A percentile compares a stretch with the other conserved stretches of the same genome.
These are phyloP conservation scores for Streptopelia turtur DNA, from an alignment of 2,797 vertebrate genomes.

Conservation along the genomic window DNA sequence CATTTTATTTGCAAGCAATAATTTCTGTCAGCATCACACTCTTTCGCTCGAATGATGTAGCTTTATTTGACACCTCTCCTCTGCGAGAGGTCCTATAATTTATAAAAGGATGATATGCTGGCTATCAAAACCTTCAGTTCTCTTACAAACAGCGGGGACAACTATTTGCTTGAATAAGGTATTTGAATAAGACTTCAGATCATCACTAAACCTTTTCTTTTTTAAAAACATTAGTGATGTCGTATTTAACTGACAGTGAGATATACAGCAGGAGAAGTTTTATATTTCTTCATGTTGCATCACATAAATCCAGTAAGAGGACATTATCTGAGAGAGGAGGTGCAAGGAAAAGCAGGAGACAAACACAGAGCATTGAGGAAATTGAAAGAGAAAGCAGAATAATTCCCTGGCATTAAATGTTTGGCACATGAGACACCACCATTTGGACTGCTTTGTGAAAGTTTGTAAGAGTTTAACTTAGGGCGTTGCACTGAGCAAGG, in stretches of 20 bases:
- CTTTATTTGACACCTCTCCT: background rate
- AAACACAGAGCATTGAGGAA: background rate
- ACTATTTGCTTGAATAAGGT: background rate
- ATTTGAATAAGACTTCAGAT: background rate
- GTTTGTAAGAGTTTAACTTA: background rate
- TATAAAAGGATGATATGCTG: background rate
- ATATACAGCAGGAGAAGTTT: background rate
- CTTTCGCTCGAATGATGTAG: background rate
- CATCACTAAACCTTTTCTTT: background rate
- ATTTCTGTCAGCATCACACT: background rate
- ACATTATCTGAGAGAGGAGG: background rate
- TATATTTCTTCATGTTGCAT: background rate
- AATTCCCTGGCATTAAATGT: constrained; percentile 11
- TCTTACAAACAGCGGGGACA: background rate
- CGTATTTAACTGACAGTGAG: background rate
- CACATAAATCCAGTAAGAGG: background rate
- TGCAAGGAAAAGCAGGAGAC: background rate
- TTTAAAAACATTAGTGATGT: background rate
- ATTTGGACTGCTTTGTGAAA: background rate
- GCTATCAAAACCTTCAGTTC: background rate
- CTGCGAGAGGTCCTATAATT: background rate
- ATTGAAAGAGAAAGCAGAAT: constrained; percentile 52
- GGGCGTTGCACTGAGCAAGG: background rate
- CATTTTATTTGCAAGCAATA: background rate
- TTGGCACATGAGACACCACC: background rate